phyloP scores from a whole-genome alignment of 1,140 invertebrate species.

The Drosophila tani region DNA sequence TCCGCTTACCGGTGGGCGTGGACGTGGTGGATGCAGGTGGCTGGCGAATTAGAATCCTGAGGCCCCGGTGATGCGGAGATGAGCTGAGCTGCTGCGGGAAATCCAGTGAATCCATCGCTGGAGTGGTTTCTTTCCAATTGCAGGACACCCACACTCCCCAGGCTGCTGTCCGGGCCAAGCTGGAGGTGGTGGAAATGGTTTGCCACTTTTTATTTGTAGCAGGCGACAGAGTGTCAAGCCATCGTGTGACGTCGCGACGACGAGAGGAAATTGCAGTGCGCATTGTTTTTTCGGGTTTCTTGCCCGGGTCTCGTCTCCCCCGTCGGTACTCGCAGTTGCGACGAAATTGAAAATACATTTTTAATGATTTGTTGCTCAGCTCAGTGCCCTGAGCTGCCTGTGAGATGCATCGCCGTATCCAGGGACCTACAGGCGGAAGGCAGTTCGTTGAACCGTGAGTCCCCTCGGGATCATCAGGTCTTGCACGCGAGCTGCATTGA shows the following conservation, averaged over 20 bases:
- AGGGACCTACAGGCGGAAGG: conserved; percentile 3
- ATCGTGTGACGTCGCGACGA: conserved; percentile 15
- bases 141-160: conserved; percentile 14
- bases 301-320: neutral
- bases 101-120: neutral
- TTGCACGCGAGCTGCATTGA: conserved; percentile 23
- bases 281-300: conserved; percentile 9
- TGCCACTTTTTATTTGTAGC: conserved; percentile 59
- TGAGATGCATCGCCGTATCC: conserved; percentile 41
- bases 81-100: neutral
- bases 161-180: neutral
- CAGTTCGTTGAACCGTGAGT: conserved; percentile 38
- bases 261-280: conserved; percentile 23
- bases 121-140: neutral
- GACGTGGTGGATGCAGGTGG: conserved; percentile 33
- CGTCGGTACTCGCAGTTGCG: conserved; percentile 31
- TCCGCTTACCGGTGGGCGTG: conserved; percentile 32
- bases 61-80: neutral
- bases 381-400: conserved; percentile 40
- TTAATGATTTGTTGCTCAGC: conserved; percentile 70
- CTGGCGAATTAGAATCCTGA: conserved; percentile 16
- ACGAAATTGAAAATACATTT: conserved; percentile 77
- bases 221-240: conserved; percentile 53
- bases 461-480: conserved; percentile 14
- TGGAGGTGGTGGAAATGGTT: conserved; percentile 38